A percentile compares a stretch with the other conserved stretches of the same genome.
Conservation (phyloP, 2,113 vertebrate species). For the Pipa parva region DNA sequence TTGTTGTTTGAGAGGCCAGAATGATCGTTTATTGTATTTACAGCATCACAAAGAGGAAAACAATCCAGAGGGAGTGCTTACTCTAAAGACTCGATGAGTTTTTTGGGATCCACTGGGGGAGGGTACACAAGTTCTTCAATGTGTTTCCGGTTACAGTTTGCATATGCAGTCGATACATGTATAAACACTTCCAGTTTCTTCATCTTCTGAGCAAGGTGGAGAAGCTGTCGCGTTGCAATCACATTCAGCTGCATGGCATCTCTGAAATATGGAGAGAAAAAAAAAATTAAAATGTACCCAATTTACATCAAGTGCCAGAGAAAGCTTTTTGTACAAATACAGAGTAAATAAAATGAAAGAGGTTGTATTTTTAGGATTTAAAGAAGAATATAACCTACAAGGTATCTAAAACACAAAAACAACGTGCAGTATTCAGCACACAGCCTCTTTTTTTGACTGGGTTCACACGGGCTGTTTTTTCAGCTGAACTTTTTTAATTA, state of each 20-base stretch:
- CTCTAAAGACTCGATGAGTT: slow-evolving; percentile 91
- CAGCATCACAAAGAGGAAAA: too few relatives aligned
- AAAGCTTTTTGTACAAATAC: not conserved
- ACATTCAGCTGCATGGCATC: slow-evolving; percentile 94
- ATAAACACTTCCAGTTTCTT: slow-evolving; percentile 88
- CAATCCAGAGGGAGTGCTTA: slow-evolving; percentile 60
- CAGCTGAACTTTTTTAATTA: too few relatives aligned
- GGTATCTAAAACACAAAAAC: too few relatives aligned
- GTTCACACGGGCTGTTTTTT: too few relatives aligned
- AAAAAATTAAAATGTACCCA: not conserved
- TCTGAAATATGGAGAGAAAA: slow-evolving; percentile 52
- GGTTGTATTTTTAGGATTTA: too few relatives aligned
- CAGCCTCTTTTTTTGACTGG: too few relatives aligned
- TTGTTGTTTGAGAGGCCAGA: too few relatives aligned
- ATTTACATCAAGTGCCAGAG: too few relatives aligned
- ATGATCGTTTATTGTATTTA: too few relatives aligned
- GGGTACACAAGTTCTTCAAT: slow-evolving; percentile 91
- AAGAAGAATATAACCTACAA: too few relatives aligned
- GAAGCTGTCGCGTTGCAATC: slow-evolving; percentile 83
- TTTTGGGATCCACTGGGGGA: slow-evolving; percentile 88
- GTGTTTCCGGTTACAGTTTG: slow-evolving; percentile 88
- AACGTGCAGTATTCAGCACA: too few relatives aligned
- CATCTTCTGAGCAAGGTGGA: slow-evolving; percentile 81
- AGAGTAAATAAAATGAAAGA: rapidly evolving
- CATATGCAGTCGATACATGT: slow-evolving; percentile 93